A percentile compares a stretch with the other conserved stretches of the same genome.
These are phyloP conservation scores for Synanthedon vespiformis DNA, from an alignment of 2,888 invertebrate species.

Conservation along the genomic window DNA sequence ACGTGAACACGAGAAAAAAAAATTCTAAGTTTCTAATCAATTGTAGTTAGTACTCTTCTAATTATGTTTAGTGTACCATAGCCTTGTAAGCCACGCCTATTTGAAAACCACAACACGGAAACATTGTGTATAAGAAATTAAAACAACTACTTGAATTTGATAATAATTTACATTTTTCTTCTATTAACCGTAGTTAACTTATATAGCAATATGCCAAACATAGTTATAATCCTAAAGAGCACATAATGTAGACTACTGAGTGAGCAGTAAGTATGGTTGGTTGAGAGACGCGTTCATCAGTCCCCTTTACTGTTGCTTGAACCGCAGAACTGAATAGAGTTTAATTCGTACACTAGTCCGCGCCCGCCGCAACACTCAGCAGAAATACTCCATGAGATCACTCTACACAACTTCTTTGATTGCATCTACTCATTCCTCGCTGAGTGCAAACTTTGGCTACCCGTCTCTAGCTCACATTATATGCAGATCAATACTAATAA, in stretches of 20 bases:
- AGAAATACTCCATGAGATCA: constrained; percentile 25
- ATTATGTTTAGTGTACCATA: no score
- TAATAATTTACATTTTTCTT: no score
- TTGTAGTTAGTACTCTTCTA: no score
- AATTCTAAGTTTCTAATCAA: no score
- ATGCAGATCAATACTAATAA: no score
- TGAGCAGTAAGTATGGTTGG: constrained; percentile 1
- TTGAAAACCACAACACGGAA: no score
- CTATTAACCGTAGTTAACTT: no score
- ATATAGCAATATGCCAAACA: background rate
- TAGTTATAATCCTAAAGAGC: background rate
- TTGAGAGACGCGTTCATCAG: background rate
- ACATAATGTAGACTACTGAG: constrained; percentile 1
- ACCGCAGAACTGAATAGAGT: constrained; percentile 20
- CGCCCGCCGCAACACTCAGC: constrained; percentile 19
- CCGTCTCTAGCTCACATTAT: no score
- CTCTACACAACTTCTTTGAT: constrained; percentile 22
- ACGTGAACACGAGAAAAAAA: no score
- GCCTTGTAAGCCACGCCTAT: no score
- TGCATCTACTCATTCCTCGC: constrained; percentile 10
- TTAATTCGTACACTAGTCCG: constrained; percentile 25
- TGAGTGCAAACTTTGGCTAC: background rate
- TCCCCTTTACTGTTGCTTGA: constrained; percentile 1
- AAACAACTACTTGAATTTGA: no score
- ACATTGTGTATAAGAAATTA: no score